A percentile compares a stretch with the other conserved stretches of the same genome.
phyloP scores from a whole-genome alignment of 1,140 invertebrate species.

The Conopomorpha cramerella region DNA sequence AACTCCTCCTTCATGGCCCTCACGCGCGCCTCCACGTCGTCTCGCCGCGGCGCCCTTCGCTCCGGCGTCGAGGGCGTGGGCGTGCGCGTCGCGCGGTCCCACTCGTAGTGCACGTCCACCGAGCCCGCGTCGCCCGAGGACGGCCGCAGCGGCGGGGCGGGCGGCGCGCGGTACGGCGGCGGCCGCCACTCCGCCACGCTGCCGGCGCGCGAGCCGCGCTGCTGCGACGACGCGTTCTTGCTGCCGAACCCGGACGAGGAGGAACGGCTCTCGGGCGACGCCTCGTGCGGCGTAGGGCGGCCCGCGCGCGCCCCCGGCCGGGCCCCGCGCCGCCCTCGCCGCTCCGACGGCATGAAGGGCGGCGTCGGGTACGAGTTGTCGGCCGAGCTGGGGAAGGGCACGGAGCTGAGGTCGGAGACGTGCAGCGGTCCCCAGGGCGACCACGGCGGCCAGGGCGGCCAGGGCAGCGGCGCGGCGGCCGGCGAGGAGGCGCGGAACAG shows the following conservation, averaged over 20 bases:
- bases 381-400: constrained; percentile 77
- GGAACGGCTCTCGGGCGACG: constrained; percentile 84
- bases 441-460: constrained; percentile 70
- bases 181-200: constrained; percentile 77
- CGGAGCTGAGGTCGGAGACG: constrained; percentile 84
- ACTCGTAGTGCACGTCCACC: constrained; percentile 95
- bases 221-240: constrained; percentile 83
- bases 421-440: constrained; percentile 70
- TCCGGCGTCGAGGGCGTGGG: constrained; percentile 70
- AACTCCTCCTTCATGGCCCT: constrained; percentile 96
- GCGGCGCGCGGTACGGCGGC: constrained; percentile 73
- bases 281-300: constrained; percentile 69
- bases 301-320: constrained; percentile 61
- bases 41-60: constrained; percentile 57
- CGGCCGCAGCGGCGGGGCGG: constrained; percentile 58
- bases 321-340: constrained; percentile 18
- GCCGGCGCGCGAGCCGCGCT: constrained; percentile 70
- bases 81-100: constrained; percentile 83
- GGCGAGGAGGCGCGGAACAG: constrained; percentile 45
- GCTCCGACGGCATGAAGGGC: constrained; percentile 57
- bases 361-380: constrained; percentile 79
- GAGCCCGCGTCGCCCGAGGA: constrained; percentile 72
- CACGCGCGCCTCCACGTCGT: constrained; percentile 85
- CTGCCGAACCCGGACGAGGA: constrained; percentile 89
- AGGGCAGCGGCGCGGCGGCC: constrained; percentile 52